Base-by-base conservation (phyloP, 2,797 vertebrate genomes). In the Gallinago nigripennis region DNA sequence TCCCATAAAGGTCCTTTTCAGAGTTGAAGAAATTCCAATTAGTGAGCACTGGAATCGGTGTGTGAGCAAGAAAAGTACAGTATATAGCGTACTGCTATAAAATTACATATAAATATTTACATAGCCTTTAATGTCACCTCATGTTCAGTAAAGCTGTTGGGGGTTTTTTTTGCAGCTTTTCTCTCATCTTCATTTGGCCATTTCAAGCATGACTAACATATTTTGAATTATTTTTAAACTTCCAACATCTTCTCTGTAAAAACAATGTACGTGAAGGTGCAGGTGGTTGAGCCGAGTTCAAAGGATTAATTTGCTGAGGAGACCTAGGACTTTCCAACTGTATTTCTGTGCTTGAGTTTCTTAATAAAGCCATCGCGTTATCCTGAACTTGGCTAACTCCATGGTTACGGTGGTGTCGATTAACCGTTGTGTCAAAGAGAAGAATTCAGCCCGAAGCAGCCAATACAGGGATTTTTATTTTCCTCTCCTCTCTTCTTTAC, bases 171-270 rank as follows among this genome's bases (percentile, higher is more conserved):
- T 64, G 24, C 68, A 92, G 50, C 56, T 94, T 94, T 91, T 65
- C 65, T 94, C 82, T 61, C 81, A 78, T 90, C 63, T 89, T 95
- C 70, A 28, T 75, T 80, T 91, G 64, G 54, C 84, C 61, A 58
- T 95, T 94, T 95, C 65, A 79, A 92, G 69, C 82, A 73, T 95
- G 70, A 93, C 82, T 70, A 88, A 70, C 46, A 60, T 93, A 60
- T 76, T 95, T 66, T 14, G 20, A 84, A 71, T 83, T 84, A 82
- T 94, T 96, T 94, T 88, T 95, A 93, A 89, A 82, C 75, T 93
- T 95, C 54, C 53, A 93, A 3, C 75, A 87, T 93, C 88, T 85
- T 57, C 56, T 82, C 45, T 86, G 45, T 84, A 61, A 75, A 86
- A 92, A 50, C 39, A 66, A n/a, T n/a, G 41, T 84, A 46, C 0